Conservation (phyloP, 2,888 invertebrate species). For the Rotaria socialis region DNA sequence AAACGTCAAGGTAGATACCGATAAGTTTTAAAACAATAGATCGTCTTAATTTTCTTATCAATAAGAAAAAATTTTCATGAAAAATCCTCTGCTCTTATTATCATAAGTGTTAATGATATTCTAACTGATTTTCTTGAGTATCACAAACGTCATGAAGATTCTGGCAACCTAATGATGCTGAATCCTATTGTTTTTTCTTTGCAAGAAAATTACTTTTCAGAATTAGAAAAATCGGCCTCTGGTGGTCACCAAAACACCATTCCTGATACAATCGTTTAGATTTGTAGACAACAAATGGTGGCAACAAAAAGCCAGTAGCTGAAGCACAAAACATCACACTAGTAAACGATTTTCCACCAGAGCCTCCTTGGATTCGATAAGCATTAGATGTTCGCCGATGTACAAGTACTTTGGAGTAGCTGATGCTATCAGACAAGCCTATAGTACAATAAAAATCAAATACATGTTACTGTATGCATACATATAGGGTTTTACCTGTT, state of each 20-base stretch:
- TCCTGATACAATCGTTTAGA: neutral
- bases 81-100: too few relatives aligned
- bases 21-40: too few relatives aligned
- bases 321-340: neutral
- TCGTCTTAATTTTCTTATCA: too few relatives aligned
- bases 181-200: too few relatives aligned
- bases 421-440: neutral
- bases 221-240: neutral
- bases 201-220: neutral
- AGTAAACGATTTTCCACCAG: neutral
- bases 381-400: neutral
- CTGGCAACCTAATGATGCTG: too few relatives aligned
- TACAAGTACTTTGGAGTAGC: neutral
- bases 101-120: too few relatives aligned
- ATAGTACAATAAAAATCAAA: neutral
- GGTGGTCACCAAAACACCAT: neutral
- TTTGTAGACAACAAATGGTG: neutral
- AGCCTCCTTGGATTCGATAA: neutral
- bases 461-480: neutral
- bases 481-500: neutral
- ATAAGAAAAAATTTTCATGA: too few relatives aligned
- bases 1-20: too few relatives aligned
- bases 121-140: too few relatives aligned
- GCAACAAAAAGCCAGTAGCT: neutral
- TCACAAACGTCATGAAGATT: too few relatives aligned